phyloP scores from a whole-genome alignment of 2,888 invertebrate species.

The Netelia virgata region DNA sequence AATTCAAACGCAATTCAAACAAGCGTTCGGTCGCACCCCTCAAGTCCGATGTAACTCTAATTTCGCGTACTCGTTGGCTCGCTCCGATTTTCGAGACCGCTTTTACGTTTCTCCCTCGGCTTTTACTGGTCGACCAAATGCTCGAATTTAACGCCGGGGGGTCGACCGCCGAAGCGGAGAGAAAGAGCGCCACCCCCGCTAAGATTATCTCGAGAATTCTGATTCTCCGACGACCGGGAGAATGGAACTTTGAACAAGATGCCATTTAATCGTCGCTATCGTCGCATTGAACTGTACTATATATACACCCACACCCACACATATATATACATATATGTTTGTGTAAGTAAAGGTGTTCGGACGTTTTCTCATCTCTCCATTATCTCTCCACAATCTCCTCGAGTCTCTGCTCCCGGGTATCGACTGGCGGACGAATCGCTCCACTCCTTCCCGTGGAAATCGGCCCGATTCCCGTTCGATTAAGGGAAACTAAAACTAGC shows the following conservation, averaged over 20 bases:
- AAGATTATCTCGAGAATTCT: slow-evolving; percentile 41
- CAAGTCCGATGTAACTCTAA: slow-evolving; percentile 27
- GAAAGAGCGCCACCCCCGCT: not conserved
- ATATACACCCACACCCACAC: not conserved
- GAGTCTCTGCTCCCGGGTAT: slow-evolving; percentile 20
- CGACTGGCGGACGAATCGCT: slow-evolving; percentile 25
- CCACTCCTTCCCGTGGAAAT: slow-evolving; percentile 23
- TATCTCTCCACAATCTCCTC: slow-evolving; percentile 51
- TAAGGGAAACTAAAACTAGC: slow-evolving; percentile 61
- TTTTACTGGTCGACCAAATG: slow-evolving; percentile 31
- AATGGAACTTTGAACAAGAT: slow-evolving; percentile 43
- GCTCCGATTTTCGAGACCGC: slow-evolving; percentile 29
- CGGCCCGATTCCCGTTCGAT: slow-evolving; percentile 58
- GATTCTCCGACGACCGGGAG: slow-evolving; percentile 15
- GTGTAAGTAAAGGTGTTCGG: not conserved
- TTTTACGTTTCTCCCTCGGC: not conserved
- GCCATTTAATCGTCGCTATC: slow-evolving; percentile 51
- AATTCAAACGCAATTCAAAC: slow-evolving; percentile 50
- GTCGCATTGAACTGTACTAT: slow-evolving; percentile 12
- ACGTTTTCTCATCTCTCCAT: slow-evolving; percentile 37
- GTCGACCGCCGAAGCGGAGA: slow-evolving; percentile 14
- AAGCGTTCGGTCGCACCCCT: slow-evolving; percentile 12
- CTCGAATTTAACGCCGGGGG: slow-evolving; percentile 31
- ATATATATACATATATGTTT: not conserved
- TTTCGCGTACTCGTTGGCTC: slow-evolving; percentile 24